phyloP scores from a whole-genome alignment of 2,113 vertebrate genomes.

The Heterochromis multidens region DNA sequence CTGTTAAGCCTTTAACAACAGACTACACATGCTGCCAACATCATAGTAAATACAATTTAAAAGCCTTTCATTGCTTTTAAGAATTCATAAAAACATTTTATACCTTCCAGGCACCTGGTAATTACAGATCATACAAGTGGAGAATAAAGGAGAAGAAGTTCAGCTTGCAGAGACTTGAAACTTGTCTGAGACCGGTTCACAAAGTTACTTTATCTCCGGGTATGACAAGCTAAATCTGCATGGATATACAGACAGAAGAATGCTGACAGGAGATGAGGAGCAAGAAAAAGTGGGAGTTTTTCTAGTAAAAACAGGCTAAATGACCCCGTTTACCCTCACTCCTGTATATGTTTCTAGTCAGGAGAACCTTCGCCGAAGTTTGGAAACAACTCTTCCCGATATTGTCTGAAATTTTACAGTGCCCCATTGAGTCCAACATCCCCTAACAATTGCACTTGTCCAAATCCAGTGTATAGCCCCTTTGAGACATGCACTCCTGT shows the following conservation, averaged over 20 bases:
- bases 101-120: neutral
- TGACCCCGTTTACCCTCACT: fast-evolving
- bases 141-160: neutral
- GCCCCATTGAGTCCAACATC: neutral
- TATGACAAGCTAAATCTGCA: neutral
- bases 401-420: neutral
- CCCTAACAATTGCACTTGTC: neutral
- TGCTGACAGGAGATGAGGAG: neutral
- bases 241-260: neutral
- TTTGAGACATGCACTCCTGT: neutral
- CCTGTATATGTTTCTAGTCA: neutral
- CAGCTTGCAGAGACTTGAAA: neutral
- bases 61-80: neutral
- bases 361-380: neutral
- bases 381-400: too few species aligned
- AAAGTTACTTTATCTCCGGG: neutral
- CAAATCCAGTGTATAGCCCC: neutral
- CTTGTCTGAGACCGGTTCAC: neutral
- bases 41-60: neutral
- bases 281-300: neutral
- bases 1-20: neutral
- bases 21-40: neutral
- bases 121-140: neutral
- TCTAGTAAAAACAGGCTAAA: neutral
- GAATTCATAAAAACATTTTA: neutral